These are phyloP conservation scores for Cheirogaleus medius DNA, from an alignment of 2,113 vertebrate genomes.

Conservation along the genomic window DNA sequence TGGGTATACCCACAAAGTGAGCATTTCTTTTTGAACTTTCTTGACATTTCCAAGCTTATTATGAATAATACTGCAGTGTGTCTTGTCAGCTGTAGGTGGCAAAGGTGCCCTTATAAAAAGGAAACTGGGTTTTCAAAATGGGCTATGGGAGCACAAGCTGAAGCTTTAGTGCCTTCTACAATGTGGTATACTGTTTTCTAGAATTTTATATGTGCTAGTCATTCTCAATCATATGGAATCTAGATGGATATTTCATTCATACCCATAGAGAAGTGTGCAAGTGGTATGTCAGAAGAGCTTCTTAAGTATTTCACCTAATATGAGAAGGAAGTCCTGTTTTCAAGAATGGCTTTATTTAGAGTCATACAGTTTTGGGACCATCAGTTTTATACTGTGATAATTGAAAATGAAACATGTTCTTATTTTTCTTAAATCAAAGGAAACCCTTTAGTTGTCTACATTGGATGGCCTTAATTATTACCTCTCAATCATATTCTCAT, in stretches of 20 bases:
- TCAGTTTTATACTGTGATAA: conserved; percentile 75
- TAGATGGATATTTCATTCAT: conserved; percentile 72
- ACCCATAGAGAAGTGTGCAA: conserved; percentile 74
- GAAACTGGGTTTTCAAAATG: conserved; percentile 73
- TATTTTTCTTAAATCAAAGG: conserved; percentile 72
- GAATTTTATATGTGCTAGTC: conserved; percentile 78
- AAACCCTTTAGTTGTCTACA: conserved; percentile 65
- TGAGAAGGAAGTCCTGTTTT: conserved; percentile 67
- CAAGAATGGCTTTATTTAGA: conserved; percentile 61
- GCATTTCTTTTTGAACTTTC: conserved; percentile 75
- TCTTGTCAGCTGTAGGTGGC: conserved; percentile 81
- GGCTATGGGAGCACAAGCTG: conserved; percentile 86
- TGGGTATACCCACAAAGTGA: conserved; percentile 75
- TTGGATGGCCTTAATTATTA: conserved; percentile 84
- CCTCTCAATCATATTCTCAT: conserved; percentile 75
- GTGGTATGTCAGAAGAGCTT: conserved; percentile 61
- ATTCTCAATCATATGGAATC: conserved; percentile 61
- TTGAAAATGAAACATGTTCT: conserved; percentile 73
- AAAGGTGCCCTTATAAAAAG: conserved; percentile 79
- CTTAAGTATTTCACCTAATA: conserved; percentile 66
- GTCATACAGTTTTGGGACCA: conserved; percentile 79
- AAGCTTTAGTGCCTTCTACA: conserved; percentile 89
- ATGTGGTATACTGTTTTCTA: conserved; percentile 82
- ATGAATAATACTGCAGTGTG: conserved; percentile 78
- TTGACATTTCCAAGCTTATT: conserved; percentile 77